A percentile compares a stretch with the other conserved stretches of the same genome.
These are phyloP conservation scores for Diachasma alloeum DNA, from an alignment of 1,140 invertebrate species.

Conservation along the genomic window DNA sequence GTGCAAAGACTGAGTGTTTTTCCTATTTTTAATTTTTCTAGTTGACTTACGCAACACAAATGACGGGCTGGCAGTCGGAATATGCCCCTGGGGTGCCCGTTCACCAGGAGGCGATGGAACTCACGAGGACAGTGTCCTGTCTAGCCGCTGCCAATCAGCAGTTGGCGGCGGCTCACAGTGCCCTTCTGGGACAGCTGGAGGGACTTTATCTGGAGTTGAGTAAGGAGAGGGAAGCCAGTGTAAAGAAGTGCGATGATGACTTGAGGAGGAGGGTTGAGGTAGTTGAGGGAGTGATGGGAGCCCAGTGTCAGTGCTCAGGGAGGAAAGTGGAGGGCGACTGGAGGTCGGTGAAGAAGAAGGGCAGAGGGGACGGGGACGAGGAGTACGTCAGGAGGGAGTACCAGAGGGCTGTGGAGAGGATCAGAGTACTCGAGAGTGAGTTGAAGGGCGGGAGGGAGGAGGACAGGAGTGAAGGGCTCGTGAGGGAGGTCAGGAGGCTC, in stretches of 20 bases:
- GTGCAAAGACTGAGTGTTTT: too few relatives aligned
- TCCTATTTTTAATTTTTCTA: constrained; percentile 38
- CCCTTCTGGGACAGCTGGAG: constrained; percentile 52
- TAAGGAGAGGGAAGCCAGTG: constrained; percentile 33
- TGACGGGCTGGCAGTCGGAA: constrained; percentile 48
- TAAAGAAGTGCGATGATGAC: background rate
- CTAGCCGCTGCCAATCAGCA: constrained; percentile 59
- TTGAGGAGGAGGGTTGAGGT: constrained; percentile 1
- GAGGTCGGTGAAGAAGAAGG: background rate
- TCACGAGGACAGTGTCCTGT: constrained; percentile 52
- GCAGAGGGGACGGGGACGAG: background rate
- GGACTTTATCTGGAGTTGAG: constrained; percentile 48
- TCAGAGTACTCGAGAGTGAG: constrained; percentile 28
- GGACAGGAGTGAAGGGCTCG: background rate
- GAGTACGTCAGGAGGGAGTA: constrained; percentile 25
- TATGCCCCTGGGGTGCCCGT: constrained; percentile 23
- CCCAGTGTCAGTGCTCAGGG: background rate
- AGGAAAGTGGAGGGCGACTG: background rate
- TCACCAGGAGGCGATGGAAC: constrained; percentile 43
- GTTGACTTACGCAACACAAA: constrained; percentile 47
- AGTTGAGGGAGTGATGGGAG: background rate
- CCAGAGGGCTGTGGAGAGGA: constrained; percentile 31
- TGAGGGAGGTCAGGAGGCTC: background rate
- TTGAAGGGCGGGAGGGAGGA: constrained; percentile 3
- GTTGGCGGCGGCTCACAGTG: constrained; percentile 50